A percentile compares a stretch with the other conserved stretches of the same genome.
These are phyloP conservation scores for Caenorhabditis becei DNA, from an alignment of 2,888 invertebrate genomes.

Conservation along the genomic window DNA sequence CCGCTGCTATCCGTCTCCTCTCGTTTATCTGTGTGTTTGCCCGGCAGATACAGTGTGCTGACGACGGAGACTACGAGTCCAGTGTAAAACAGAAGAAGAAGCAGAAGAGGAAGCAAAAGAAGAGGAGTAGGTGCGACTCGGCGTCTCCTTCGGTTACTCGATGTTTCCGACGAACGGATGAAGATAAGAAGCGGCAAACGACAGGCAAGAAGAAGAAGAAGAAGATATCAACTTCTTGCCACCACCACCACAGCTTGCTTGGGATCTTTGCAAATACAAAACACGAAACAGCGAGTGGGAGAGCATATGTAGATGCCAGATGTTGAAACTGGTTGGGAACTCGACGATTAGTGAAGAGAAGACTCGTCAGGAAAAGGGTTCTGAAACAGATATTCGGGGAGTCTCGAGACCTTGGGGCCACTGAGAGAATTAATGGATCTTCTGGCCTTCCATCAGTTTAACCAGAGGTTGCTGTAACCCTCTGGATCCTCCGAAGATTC, in stretches of 20 bases:
- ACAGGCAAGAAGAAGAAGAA: constrained; percentile 15
- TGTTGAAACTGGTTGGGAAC: constrained; percentile 52
- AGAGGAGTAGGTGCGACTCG: constrained; percentile 31
- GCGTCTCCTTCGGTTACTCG: constrained; percentile 31
- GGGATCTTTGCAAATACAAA: neutral
- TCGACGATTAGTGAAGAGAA: constrained; percentile 16
- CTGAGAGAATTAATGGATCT: too few species aligned
- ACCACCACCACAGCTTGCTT: neutral
- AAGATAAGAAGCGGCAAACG: neutral
- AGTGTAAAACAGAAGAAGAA: constrained; percentile 38
- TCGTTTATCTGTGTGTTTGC: constrained; percentile 38
- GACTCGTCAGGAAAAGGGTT: neutral
- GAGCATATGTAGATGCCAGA: constrained; percentile 48
- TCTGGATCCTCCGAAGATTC: too few species aligned
- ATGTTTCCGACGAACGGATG: constrained; percentile 35
- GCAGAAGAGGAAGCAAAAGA: constrained; percentile 16
- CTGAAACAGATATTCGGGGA: too few species aligned
- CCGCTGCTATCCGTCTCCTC: constrained; percentile 31
- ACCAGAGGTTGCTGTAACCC: too few species aligned
- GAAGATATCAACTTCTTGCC: constrained; percentile 1
- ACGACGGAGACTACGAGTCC: neutral
- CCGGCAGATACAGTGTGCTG: constrained; percentile 40
- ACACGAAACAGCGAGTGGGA: neutral
- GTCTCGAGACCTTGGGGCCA: too few species aligned
- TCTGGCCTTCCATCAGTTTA: too few species aligned